These are phyloP conservation scores for Epistrophe eligans DNA, from an alignment of 2,888 invertebrate genomes.

Conservation along the genomic window DNA sequence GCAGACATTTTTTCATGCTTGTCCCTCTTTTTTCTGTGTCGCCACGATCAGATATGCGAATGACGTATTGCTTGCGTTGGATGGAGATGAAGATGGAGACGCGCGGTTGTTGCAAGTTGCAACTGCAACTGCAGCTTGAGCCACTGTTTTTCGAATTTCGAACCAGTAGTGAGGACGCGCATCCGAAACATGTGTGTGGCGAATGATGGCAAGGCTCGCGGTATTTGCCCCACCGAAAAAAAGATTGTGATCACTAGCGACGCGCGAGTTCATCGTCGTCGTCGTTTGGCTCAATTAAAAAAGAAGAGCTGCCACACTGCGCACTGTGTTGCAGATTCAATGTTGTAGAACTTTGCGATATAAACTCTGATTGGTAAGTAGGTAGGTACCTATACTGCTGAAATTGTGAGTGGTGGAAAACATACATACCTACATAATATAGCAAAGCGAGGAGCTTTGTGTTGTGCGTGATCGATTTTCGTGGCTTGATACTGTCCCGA, in stretches of 20 bases:
- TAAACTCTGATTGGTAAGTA: constrained; percentile 22
- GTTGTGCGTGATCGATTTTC: constrained; percentile 74
- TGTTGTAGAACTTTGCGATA: background rate
- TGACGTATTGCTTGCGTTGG: constrained; percentile 67
- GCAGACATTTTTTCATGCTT: constrained; percentile 49
- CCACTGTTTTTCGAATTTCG: constrained; percentile 53
- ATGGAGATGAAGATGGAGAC: constrained; percentile 8
- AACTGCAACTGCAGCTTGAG: constrained; percentile 58
- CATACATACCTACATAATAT: background rate
- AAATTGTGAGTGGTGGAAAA: constrained; percentile 8
- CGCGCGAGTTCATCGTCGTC: constrained; percentile 63
- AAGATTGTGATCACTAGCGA: constrained; percentile 62
- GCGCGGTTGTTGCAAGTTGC: constrained; percentile 38
- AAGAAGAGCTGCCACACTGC: constrained; percentile 24
- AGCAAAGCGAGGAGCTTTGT: background rate
- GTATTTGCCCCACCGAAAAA: constrained; percentile 9
- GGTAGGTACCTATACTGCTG: constrained; percentile 15
- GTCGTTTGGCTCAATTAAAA: constrained; percentile 75
- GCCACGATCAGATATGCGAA: constrained; percentile 73
- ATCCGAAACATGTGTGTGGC: constrained; percentile 44
- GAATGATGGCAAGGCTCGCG: background rate
- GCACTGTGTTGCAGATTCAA: background rate
- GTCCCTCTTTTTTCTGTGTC: constrained; percentile 53
- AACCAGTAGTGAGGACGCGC: constrained; percentile 17
- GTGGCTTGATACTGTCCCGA: constrained; percentile 63